Conservation (phyloP, 2,113 vertebrate genomes). For the Mus pahari region DNA sequence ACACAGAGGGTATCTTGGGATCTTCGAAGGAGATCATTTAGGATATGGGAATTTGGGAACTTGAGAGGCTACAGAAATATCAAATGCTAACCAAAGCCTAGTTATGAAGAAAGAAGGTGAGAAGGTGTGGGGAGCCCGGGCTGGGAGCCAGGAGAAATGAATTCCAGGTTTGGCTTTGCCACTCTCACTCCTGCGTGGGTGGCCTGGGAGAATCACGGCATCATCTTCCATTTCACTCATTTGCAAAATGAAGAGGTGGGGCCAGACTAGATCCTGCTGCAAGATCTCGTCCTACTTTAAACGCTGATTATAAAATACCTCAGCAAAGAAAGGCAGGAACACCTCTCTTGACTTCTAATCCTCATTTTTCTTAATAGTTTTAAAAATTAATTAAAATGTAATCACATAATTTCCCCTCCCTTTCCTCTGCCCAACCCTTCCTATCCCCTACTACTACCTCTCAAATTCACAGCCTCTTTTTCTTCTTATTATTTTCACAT, state of each 20-base stretch:
- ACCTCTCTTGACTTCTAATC: background rate
- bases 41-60: background rate
- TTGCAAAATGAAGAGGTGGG: slow-evolving; percentile 21
- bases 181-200: slow-evolving; percentile 52
- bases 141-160: background rate
- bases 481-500: background rate
- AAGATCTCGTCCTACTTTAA: background rate
- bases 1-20: background rate
- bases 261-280: background rate
- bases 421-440: background rate
- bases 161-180: slow-evolving; percentile 20
- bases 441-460: background rate
- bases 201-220: slow-evolving; percentile 49
- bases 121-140: background rate
- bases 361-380: background rate
- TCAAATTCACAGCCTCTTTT: background rate
- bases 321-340: background rate
- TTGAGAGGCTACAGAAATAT: background rate
- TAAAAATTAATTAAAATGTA: background rate
- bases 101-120: background rate
- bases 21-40: background rate
- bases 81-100: background rate
- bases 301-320: background rate
- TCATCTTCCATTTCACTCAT: background rate
- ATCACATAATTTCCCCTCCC: background rate